Evolutionary conservation across 2,797 vertebrate species (phyloP), one percentile per base, ranked within the genome.

Genomic region (Benthosema pterotum): DNA sequence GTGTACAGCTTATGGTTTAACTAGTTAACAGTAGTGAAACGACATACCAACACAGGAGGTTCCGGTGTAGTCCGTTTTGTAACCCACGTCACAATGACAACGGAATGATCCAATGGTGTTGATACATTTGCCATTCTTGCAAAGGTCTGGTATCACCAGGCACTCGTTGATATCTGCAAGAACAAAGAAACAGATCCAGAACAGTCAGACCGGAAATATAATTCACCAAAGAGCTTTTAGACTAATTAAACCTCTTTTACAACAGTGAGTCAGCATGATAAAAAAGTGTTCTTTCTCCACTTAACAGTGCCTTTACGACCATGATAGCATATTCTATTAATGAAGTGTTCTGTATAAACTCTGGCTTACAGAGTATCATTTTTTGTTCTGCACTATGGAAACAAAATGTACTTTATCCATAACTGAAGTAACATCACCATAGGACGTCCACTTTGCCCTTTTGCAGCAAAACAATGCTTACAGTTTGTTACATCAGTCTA

Each of bases 61-160:
- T 50, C 94, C 79, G 0, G 94, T 91, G 79, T 93, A 93, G 69
- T 97, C 96, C 0, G 91, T 75, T 0, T 88, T 92, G 79, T 97
- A 98, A 46, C 96, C 95, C 0, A 93, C 77, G 1, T 91, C 89
- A 73, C 96, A 98, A 83, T 95, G 95, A 70, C 97, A 98, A 73
- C 87, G 95, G 93, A 94, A 97, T 32, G 96, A 96, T 17, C 96
- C 96, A 0, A 96, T 92, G 52, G 85, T 95, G 87, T 98, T 98
- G 88, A 98, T 92, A 78, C 96, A 98, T 80, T 95, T 93, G 0
- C 96, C 96, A 0, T 97, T 94, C 47, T 64, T 89, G 67, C 97
- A 99, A 64, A 97, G 86, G 75, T 93, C 93, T 6, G 95, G 90
- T 69, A 97, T 87, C 19, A 97, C 93, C 32, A 78, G 91, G 78